These are phyloP conservation scores for Dasysyrphus albostriatus DNA, from an alignment of 2,888 invertebrate species.

Conservation along the genomic window DNA sequence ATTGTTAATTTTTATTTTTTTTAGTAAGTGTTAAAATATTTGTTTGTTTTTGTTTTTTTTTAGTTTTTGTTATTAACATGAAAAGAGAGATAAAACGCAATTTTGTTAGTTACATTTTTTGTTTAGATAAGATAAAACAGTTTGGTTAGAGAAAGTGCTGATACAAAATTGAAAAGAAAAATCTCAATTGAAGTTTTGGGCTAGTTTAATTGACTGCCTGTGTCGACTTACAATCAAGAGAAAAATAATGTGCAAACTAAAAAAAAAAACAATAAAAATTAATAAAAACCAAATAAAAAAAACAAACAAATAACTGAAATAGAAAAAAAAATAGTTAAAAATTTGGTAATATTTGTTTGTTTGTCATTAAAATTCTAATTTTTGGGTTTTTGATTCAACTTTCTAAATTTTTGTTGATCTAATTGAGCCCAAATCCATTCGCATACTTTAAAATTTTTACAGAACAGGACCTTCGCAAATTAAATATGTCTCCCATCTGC, in stretches of 20 bases:
- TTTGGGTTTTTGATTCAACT: too few relatives aligned
- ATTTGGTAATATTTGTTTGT: too few relatives aligned
- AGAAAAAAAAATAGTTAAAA: too few relatives aligned
- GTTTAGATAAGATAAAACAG: background rate
- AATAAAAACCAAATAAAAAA: background rate
- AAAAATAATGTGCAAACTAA: background rate
- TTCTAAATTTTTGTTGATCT: too few relatives aligned
- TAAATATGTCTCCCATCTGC: too few relatives aligned
- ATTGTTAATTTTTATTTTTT: slow-evolving; percentile 47
- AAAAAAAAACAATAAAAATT: background rate
- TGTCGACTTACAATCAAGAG: background rate
- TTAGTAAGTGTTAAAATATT: slow-evolving; percentile 27
- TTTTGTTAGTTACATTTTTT: slow-evolving; percentile 45
- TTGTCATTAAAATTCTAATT: too few relatives aligned
- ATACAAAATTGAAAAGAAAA: slow-evolving; percentile 22
- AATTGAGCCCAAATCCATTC: too few relatives aligned
- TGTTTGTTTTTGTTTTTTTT: slow-evolving; percentile 9
- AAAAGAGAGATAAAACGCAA: slow-evolving; percentile 69
- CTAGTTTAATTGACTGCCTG: background rate
- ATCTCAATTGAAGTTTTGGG: background rate
- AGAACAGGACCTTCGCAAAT: too few relatives aligned
- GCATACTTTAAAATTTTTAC: too few relatives aligned
- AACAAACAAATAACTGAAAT: too few relatives aligned
- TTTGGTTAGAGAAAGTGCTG: slow-evolving; percentile 16
- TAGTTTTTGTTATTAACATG: slow-evolving; percentile 61